phyloP scores from a whole-genome alignment of 2,113 vertebrate species.

The Meleagris gallopavo region DNA sequence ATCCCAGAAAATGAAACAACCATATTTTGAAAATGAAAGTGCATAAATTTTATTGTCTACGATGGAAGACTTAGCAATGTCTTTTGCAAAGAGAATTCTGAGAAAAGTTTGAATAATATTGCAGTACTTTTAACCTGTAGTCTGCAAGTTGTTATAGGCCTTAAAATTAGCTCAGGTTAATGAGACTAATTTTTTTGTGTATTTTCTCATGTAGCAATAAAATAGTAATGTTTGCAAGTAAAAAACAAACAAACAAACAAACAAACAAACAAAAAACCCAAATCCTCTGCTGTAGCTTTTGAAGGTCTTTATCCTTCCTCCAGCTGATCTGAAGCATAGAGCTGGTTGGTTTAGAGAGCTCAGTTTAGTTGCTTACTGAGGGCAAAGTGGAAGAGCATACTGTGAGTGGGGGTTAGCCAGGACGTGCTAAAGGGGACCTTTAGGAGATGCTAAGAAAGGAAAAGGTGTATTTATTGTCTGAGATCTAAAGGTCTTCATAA shows the following conservation, averaged over 20 bases:
- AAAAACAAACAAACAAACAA: background rate
- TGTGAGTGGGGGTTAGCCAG: background rate
- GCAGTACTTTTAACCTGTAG: background rate
- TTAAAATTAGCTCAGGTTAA: background rate
- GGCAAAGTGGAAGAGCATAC: background rate
- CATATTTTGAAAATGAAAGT: background rate
- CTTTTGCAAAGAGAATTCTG: background rate
- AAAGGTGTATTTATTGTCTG: background rate
- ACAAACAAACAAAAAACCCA: background rate
- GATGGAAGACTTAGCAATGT: background rate
- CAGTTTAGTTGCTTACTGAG: background rate
- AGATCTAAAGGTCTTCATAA: background rate
- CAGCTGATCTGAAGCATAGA: background rate
- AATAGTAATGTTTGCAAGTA: background rate
- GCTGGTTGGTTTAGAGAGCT: background rate
- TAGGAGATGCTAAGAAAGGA: background rate
- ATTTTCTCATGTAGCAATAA: background rate
- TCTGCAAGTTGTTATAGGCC: background rate
- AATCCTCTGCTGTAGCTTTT: background rate
- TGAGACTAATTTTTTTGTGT: background rate
- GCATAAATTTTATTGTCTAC: background rate
- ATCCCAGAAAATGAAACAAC: background rate
- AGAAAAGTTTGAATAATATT: no score
- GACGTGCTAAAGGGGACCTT: background rate
- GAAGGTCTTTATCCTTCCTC: background rate